Evolutionary conservation across 2,888 invertebrate species (phyloP).

Genomic region (Eristalis arbustorum): DNA sequence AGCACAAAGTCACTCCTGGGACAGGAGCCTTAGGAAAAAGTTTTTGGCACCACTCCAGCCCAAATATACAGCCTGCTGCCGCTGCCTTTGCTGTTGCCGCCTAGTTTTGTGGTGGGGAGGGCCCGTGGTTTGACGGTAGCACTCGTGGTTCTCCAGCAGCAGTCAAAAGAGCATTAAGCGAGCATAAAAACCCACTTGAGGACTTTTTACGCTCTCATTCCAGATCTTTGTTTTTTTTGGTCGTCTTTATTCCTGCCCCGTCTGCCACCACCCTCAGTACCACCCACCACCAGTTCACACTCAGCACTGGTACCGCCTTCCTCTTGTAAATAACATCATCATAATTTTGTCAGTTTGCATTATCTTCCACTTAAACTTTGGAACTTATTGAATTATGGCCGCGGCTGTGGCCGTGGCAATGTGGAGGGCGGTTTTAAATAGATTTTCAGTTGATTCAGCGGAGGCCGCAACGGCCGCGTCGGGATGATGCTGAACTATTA

Average conservation of each 20-base stretch:
- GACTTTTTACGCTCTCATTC: slow-evolving; percentile 67
- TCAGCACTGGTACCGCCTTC: slow-evolving; percentile 45
- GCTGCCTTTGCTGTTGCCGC: slow-evolving; percentile 18
- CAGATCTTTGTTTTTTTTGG: slow-evolving; percentile 18
- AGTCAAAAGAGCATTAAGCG: slow-evolving; percentile 70
- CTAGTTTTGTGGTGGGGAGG: slow-evolving; percentile 5
- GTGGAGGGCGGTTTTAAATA: slow-evolving; percentile 60
- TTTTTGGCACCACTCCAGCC: slow-evolving; percentile 67
- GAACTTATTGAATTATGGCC: slow-evolving; percentile 70
- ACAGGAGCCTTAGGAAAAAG: slow-evolving; percentile 60
- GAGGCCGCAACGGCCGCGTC: slow-evolving; percentile 3
- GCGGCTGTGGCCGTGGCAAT: slow-evolving; percentile 43
- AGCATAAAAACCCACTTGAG: slow-evolving; percentile 70
- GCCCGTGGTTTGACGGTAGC: slow-evolving; percentile 29
- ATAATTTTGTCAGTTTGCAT: slow-evolving; percentile 71
- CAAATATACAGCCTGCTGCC: slow-evolving; percentile 46
- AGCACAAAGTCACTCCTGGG: slow-evolving; percentile 56
- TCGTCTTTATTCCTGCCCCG: background rate
- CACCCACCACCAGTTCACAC: slow-evolving; percentile 8
- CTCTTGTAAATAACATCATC: slow-evolving; percentile 71
- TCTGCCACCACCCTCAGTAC: background rate
- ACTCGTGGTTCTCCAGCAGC: slow-evolving; percentile 59
- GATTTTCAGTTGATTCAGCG: slow-evolving; percentile 67
- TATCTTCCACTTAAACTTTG: slow-evolving; percentile 71
- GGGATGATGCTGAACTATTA: slow-evolving; percentile 60